phyloP scores from a whole-genome alignment of 2,113 vertebrate species.

The Accipiter virgatus region DNA sequence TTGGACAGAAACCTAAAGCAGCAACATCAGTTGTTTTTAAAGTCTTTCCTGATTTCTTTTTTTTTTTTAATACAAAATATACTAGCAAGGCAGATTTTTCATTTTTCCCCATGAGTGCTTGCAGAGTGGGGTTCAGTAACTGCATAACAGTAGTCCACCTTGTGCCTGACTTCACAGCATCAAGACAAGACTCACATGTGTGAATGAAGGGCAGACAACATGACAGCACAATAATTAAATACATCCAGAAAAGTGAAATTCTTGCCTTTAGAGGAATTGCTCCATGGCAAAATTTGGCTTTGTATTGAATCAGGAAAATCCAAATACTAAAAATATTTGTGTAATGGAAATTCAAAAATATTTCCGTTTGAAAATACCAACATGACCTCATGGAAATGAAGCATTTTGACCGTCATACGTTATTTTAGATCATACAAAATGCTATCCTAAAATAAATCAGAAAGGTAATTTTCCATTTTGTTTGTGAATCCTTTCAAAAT shows the following conservation, averaged over 20 bases:
- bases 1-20: too few species aligned
- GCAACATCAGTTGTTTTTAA: not conserved
- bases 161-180: not conserved
- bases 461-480: not conserved
- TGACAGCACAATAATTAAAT: rapidly evolving
- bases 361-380: not conserved
- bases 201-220: not conserved
- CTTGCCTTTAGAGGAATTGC: too few species aligned
- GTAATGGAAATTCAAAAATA: not conserved
- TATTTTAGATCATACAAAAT: not conserved
- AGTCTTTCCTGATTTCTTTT: not conserved
- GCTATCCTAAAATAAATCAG: not conserved
- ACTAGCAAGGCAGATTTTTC: too few species aligned
- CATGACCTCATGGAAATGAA: not conserved
- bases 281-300: not conserved
- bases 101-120: not conserved
- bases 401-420: rapidly evolving
- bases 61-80: not conserved
- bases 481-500: not conserved
- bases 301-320: not conserved
- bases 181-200: rapidly evolving
- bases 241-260: not conserved
- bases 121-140: not conserved
- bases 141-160: rapidly evolving
- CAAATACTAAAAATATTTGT: too few species aligned